Evolutionary conservation across 2,797 vertebrate species (phyloP).

Genomic region (Orestias chungarensis): DNA sequence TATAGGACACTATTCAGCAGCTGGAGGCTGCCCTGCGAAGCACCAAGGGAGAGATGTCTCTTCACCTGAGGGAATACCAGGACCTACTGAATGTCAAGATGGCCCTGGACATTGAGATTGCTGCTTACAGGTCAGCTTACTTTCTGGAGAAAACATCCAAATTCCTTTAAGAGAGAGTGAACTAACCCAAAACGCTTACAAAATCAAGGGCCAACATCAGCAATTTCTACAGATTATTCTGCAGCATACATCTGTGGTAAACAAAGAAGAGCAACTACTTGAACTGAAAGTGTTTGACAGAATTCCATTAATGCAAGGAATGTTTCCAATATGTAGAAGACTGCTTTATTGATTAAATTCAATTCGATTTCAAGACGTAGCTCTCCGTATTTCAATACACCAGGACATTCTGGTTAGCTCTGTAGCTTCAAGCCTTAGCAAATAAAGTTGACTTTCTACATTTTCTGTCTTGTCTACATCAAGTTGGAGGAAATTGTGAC

Average conservation of each 20-base stretch:
- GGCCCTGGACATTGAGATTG: conserved; percentile 87
- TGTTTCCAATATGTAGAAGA: too few species aligned
- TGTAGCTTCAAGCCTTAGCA: not conserved
- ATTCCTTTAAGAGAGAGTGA: not conserved
- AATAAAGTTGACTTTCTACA: not conserved
- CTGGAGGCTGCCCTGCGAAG: conserved; percentile 78
- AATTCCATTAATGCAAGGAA: not conserved
- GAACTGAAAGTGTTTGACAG: not conserved
- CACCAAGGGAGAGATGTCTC: conserved; percentile 85
- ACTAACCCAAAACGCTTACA: not conserved
- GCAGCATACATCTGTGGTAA: not conserved
- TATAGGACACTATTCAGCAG: conserved; percentile 81
- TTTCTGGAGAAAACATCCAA: not conserved
- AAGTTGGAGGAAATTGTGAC: not conserved
- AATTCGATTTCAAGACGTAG: too few species aligned
- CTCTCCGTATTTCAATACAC: not conserved
- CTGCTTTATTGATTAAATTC: not conserved
- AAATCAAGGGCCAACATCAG: not conserved
- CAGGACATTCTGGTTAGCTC: not conserved
- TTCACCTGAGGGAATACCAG: conserved; percentile 85
- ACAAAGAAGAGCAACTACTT: not conserved
- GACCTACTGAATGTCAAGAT: conserved; percentile 87
- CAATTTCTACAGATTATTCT: not conserved
- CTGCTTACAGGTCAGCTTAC: conserved; percentile 80
- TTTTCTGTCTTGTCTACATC: not conserved